Conservation (phyloP, 2,113 vertebrate genomes). For the Hemibagrus wyckioides region DNA sequence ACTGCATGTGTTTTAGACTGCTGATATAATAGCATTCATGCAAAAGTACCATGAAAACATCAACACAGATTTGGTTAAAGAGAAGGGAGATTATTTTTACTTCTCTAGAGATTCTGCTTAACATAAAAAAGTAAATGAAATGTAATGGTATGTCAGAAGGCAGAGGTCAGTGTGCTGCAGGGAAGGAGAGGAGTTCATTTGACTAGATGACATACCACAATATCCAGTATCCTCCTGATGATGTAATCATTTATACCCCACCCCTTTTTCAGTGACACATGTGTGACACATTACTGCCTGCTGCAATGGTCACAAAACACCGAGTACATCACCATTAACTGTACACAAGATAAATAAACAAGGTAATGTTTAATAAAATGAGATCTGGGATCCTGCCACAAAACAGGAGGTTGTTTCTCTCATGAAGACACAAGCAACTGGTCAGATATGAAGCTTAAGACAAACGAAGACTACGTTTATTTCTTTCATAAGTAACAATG, state of each 20-base stretch:
- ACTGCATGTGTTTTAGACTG: no score
- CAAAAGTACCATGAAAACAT: no score
- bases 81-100: no score
- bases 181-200: neutral
- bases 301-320: neutral
- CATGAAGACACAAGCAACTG: neutral
- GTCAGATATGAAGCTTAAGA: neutral
- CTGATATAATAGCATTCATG: no score
- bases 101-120: no score
- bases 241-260: neutral
- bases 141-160: no score
- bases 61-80: no score
- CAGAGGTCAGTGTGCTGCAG: no score
- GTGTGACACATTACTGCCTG: neutral
- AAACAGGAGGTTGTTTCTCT: neutral
- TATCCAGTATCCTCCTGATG: neutral
- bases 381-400: no score
- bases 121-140: no score
- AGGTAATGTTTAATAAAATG: no score
- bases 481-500: neutral
- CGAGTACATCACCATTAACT: neutral
- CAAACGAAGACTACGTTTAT: neutral
- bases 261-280: neutral
- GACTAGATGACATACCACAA: neutral
- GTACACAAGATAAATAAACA: no score